Conservation (phyloP, 2,888 invertebrate species). For the Amphipyra berbera region DNA sequence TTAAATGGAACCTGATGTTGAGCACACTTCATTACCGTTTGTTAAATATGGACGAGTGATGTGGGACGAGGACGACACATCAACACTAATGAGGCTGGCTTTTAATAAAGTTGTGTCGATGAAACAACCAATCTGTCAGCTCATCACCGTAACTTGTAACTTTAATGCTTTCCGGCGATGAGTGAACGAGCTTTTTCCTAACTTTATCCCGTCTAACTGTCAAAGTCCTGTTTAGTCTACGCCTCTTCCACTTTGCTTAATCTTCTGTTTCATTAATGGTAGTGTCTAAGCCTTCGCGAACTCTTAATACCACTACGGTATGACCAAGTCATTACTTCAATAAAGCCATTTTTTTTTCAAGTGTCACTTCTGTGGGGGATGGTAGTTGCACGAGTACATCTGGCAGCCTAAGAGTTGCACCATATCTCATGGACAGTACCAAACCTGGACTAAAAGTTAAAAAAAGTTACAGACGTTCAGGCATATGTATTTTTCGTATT, state of each 20-base stretch:
- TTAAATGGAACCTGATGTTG: constrained; percentile 29
- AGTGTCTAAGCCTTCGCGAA: constrained; percentile 2
- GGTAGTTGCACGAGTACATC: no score
- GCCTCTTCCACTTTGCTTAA: constrained; percentile 24
- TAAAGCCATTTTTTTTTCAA: no score
- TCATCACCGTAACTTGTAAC: constrained; percentile 38
- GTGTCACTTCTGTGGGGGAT: no score
- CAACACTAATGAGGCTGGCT: constrained; percentile 52
- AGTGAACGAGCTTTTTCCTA: constrained; percentile 19
- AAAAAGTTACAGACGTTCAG: no score
- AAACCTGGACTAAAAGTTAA: no score
- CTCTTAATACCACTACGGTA: no score
- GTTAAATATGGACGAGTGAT: constrained; percentile 50
- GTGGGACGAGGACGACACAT: constrained; percentile 29
- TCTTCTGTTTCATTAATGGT: constrained; percentile 14
- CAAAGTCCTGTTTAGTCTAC: constrained; percentile 26
- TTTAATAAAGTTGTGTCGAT: constrained; percentile 49
- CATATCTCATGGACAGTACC: no score
- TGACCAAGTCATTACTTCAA: no score
- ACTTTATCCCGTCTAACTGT: constrained; percentile 30
- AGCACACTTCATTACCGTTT: constrained; percentile 51
- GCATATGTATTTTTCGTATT: no score
- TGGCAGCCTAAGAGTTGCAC: no score
- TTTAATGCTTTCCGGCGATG: constrained; percentile 24
- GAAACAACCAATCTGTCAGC: constrained; percentile 44